Percentiles rank a stretch among this genome's conserved stretches.
Conservation (phyloP, 2,888 invertebrate genomes). For the Leptopilina drosophilae region DNA sequence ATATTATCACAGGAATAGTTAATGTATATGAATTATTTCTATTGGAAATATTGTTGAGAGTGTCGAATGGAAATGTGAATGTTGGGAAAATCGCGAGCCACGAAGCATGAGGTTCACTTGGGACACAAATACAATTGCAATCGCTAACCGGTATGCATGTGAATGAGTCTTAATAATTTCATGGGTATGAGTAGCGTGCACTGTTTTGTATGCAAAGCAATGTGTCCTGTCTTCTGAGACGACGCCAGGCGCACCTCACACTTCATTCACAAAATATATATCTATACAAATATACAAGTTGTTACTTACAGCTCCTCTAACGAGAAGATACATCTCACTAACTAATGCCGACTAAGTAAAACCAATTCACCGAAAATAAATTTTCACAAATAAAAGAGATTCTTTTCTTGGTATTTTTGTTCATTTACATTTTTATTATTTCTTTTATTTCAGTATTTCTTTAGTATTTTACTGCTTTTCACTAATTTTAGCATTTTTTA, state of each 20-base stretch:
- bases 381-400: not conserved
- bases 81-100: slow-evolving; percentile 7
- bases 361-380: not conserved
- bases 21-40: slow-evolving; percentile 32
- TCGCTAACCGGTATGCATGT: slow-evolving; percentile 22
- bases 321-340: not conserved
- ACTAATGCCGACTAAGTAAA: not conserved
- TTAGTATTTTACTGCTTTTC: no score
- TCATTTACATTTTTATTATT: no score
- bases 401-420: no score
- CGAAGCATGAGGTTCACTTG: not conserved
- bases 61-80: not conserved
- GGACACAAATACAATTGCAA: slow-evolving; percentile 10
- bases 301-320: not conserved
- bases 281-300: not conserved
- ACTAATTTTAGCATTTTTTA: no score
- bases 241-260: not conserved
- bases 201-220: slow-evolving; percentile 39
- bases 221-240: slow-evolving; percentile 34
- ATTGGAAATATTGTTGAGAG: not conserved
- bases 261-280: not conserved
- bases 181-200: slow-evolving; percentile 26
- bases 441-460: no score
- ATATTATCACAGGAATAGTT: no score
- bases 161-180: slow-evolving; percentile 40